phyloP scores from a whole-genome alignment of 1,140 invertebrate genomes.

The Ditylenchus dipsaci region DNA sequence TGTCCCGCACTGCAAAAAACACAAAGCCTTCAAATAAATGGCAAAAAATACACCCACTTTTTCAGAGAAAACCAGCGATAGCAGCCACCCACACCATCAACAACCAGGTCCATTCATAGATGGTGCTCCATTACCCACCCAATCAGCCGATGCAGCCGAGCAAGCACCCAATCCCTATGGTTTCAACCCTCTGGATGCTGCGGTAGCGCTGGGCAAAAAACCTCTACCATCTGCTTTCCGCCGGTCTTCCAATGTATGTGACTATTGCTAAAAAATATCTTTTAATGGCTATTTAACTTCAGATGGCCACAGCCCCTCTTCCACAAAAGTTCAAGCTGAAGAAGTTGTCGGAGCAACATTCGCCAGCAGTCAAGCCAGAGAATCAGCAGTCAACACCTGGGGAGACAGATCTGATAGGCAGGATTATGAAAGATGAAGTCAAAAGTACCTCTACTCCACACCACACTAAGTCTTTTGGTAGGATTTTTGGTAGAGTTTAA shows the following conservation, averaged over 20 bases:
- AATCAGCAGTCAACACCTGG: neutral
- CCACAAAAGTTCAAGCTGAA: constrained; percentile 5
- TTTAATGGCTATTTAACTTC: neutral
- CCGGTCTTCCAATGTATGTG: constrained; percentile 8
- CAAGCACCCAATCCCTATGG: constrained; percentile 5
- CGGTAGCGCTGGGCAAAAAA: constrained; percentile 22
- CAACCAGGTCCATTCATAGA: constrained; percentile 6
- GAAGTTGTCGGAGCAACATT: neutral
- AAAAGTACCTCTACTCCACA: no score
- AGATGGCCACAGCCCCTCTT: constrained; percentile 17
- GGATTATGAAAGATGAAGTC: neutral
- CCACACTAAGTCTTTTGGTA: no score
- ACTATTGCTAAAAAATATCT: neutral
- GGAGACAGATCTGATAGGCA: neutral
- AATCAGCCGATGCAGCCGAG: neutral
- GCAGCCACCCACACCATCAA: no score
- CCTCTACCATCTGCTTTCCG: constrained; percentile 19
- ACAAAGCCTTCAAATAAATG: no score
- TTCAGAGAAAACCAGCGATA: neutral
- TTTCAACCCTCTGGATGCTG: constrained; percentile 14
- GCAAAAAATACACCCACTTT: no score
- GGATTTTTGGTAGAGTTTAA: no score
- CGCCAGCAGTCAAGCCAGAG: neutral
- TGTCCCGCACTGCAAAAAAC: no score
- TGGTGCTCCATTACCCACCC: constrained; percentile 19